phyloP scores from a whole-genome alignment of 1,140 invertebrate genomes.

The Lerema accius region DNA sequence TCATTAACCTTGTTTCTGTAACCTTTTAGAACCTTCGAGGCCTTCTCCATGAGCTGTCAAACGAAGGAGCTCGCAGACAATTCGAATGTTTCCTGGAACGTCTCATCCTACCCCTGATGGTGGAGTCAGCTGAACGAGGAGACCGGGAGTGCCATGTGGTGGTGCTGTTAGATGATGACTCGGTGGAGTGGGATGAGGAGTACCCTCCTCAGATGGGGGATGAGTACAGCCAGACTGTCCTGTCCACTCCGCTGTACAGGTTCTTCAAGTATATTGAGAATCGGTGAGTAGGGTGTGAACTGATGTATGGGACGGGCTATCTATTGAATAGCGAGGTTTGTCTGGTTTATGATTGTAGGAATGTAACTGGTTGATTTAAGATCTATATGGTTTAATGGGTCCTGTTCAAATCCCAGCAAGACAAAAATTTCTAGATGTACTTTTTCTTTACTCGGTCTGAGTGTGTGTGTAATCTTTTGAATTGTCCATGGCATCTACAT shows the following conservation, averaged over 20 bases:
- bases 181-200: conserved; percentile 99
- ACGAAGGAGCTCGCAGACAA: conserved; percentile 98
- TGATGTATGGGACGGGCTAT: too few relatives aligned
- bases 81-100: conserved; percentile 98
- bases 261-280: conserved; percentile 99
- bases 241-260: conserved; percentile 91
- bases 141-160: conserved; percentile 97
- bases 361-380: too few relatives aligned
- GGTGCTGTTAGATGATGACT: conserved; percentile 97
- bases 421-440: too few relatives aligned
- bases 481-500: too few relatives aligned
- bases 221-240: conserved; percentile 98
- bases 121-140: conserved; percentile 93
- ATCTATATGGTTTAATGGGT: too few relatives aligned
- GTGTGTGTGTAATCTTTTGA: too few relatives aligned
- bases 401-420: too few relatives aligned
- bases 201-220: conserved; percentile 99
- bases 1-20: too few relatives aligned
- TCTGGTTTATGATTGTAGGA: too few relatives aligned
- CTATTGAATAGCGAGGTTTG: too few relatives aligned
- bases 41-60: conserved; percentile 98
- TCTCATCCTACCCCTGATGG: conserved; percentile 97
- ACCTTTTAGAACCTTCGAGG: conserved; percentile 89
- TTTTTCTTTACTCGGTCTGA: too few relatives aligned
- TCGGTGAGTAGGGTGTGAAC: conserved; percentile 84